Evolutionary conservation across 2,888 invertebrate genomes (phyloP).

Genomic region (Euclidia mi): DNA sequence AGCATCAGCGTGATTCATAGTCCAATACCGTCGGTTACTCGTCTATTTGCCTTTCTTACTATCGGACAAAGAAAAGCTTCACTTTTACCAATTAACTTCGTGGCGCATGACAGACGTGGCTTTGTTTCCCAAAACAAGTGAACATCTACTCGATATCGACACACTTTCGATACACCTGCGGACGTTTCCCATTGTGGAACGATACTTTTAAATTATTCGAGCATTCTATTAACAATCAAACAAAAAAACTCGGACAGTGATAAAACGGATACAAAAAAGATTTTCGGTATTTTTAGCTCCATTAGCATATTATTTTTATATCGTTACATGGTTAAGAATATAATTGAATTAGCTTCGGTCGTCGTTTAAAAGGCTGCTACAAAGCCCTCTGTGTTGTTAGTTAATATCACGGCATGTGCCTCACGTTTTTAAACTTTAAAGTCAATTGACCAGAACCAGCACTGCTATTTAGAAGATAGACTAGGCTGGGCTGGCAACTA

Average conservation of each 20-base stretch:
- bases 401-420: slow-evolving; percentile 1
- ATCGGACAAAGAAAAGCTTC: slow-evolving; percentile 77
- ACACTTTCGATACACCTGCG: slow-evolving; percentile 71
- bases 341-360: slow-evolving; percentile 11
- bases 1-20: slow-evolving; percentile 67
- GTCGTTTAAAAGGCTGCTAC: slow-evolving; percentile 13
- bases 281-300: slow-evolving; percentile 2
- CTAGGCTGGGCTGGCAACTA: no score
- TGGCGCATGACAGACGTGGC: slow-evolving; percentile 73
- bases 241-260: slow-evolving; percentile 4
- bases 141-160: slow-evolving; percentile 78
- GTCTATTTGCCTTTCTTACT: slow-evolving; percentile 82
- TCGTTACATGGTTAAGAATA: slow-evolving; percentile 1
- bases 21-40: slow-evolving; percentile 66
- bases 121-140: slow-evolving; percentile 85
- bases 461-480: no score
- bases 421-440: slow-evolving; percentile 11
- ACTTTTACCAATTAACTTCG: slow-evolving; percentile 87
- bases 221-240: slow-evolving; percentile 25
- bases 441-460: neutral
- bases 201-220: slow-evolving; percentile 25
- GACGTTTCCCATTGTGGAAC: slow-evolving; percentile 49
- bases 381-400: slow-evolving; percentile 7
- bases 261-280: slow-evolving; percentile 2
- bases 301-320: slow-evolving; percentile 2